These are phyloP conservation scores for Holothuria glaberrima DNA, from an alignment of 35 echinoderm and acorn worm species.

Conservation along the genomic window DNA sequence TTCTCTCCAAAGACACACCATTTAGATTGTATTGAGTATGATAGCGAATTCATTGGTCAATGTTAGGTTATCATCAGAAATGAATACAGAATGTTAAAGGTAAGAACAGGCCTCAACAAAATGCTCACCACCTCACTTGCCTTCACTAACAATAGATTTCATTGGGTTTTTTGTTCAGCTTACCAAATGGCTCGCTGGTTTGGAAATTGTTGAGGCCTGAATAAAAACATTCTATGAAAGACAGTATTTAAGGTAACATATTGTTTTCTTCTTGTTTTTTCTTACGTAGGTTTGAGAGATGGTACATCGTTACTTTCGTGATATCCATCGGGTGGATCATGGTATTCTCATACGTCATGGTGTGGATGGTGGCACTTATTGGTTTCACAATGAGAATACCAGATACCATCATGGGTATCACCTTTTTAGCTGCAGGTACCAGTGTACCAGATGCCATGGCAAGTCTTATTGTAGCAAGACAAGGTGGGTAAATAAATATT, in stretches of 20 bases:
- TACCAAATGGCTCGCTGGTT: too few species aligned
- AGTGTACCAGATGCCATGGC: constrained; percentile 99
- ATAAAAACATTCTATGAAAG: too few species aligned
- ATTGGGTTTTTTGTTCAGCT: too few species aligned
- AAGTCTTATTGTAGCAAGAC: constrained; percentile 84
- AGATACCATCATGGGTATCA: constrained; percentile 97
- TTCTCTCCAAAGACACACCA: too few species aligned
- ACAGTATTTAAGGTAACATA: background rate
- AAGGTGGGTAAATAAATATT: constrained; percentile 76
- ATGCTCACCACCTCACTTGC: too few species aligned
- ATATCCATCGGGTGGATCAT: constrained; percentile 85
- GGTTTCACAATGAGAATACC: constrained; percentile 91
- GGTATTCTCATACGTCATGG: constrained; percentile 96
- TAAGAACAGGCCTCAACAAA: too few species aligned
- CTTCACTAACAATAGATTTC: too few species aligned
- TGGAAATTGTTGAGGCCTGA: too few species aligned
- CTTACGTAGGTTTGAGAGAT: constrained; percentile 73
- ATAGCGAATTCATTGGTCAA: too few species aligned
- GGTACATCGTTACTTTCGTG: constrained; percentile 89
- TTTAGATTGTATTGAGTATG: too few species aligned
- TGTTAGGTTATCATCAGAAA: too few species aligned
- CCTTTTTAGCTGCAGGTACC: constrained; percentile 94
- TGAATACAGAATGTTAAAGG: too few species aligned
- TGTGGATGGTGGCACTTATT: constrained; percentile 97
- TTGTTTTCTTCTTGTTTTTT: background rate